Evolutionary conservation across 2,797 vertebrate species (phyloP).

Genomic region (Acomys russatus): DNA sequence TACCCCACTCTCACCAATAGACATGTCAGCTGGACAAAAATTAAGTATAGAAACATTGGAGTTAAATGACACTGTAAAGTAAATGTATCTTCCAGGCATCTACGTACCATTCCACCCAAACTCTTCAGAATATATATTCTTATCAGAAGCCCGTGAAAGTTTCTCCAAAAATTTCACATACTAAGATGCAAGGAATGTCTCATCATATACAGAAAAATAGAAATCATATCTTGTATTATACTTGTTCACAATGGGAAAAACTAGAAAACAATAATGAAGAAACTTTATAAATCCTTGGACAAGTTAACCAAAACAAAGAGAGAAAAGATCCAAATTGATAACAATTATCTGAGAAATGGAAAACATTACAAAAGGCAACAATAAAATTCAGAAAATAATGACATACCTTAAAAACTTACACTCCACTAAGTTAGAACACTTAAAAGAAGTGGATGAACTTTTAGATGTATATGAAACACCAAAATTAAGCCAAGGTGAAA

Average conservation of each 20-base stretch:
- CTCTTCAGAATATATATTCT: neutral
- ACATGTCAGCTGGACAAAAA: neutral
- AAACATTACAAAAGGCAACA: neutral
- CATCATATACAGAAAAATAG: neutral
- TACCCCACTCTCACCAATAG: neutral
- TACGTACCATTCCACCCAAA: neutral
- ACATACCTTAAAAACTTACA: neutral
- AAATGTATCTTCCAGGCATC: neutral
- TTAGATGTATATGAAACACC: neutral
- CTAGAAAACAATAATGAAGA: neutral
- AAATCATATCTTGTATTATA: neutral
- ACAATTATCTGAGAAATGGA: neutral
- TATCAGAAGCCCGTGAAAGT: neutral
- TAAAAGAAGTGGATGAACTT: neutral
- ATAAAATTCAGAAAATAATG: neutral
- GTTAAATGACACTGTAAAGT: neutral
- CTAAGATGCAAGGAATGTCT: neutral
- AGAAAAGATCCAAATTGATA: neutral
- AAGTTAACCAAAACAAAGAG: neutral
- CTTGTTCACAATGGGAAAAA: neutral
- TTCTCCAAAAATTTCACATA: neutral
- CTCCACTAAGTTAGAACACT: neutral
- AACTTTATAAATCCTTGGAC: neutral
- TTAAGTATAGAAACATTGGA: neutral
- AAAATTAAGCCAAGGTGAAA: neutral